Evolutionary conservation across 2,888 invertebrate genomes (phyloP).

Genomic region (Himalopsyche anomala): DNA sequence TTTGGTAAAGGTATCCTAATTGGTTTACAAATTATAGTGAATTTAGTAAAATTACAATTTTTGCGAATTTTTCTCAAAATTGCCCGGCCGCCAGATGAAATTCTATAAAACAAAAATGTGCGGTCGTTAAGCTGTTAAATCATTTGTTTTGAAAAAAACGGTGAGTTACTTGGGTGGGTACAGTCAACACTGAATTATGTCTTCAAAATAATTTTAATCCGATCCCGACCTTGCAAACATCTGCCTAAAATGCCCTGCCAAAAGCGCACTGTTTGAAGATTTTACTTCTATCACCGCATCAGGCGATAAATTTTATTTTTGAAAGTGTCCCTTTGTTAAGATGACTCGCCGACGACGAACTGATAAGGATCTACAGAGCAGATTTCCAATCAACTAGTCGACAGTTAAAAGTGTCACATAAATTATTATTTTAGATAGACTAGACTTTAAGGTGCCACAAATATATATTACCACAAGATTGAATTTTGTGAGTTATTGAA

Average conservation of each 20-base stretch:
- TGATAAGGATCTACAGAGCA: conserved; percentile 2
- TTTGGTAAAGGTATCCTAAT: too few species aligned
- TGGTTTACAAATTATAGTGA: too few species aligned
- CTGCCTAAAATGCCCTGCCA: background rate
- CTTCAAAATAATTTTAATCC: background rate
- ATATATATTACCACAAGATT: background rate
- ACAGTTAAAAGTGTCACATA: conserved; percentile 35
- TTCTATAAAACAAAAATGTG: too few species aligned
- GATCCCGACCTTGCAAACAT: background rate
- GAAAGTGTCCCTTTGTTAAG: background rate
- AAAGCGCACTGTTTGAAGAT: conserved; percentile 13
- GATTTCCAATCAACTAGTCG: conserved; percentile 18
- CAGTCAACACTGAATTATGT: too few species aligned
- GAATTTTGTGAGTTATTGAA: too few species aligned
- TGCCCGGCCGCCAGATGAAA: too few species aligned
- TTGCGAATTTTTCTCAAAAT: too few species aligned
- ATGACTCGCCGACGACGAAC: background rate
- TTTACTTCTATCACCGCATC: background rate
- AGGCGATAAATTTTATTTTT: conserved; percentile 19
- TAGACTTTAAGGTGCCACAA: background rate
- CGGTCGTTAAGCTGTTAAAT: too few species aligned
- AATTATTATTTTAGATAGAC: conserved; percentile 27
- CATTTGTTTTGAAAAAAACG: too few species aligned
- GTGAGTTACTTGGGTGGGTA: too few species aligned
- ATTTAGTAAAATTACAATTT: too few species aligned